phyloP scores from a whole-genome alignment of 2,113 vertebrate species.

The Nycticorax nycticorax region DNA sequence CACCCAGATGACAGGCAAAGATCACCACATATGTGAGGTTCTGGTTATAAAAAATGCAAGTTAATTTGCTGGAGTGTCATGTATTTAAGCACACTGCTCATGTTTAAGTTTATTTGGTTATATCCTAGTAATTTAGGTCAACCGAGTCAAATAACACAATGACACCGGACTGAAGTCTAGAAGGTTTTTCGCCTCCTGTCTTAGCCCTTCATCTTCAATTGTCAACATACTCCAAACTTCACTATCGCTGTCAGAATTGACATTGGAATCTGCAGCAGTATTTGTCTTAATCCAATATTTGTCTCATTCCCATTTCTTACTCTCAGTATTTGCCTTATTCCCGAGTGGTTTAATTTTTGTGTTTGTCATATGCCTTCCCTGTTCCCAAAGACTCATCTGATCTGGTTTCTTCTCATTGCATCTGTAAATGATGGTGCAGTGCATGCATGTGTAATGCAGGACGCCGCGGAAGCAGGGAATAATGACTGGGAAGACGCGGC shows the following conservation, averaged over 20 bases:
- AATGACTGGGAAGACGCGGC: background rate
- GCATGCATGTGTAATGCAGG: constrained; percentile 42
- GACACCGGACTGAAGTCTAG: background rate
- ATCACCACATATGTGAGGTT: background rate
- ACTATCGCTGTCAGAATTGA: constrained; percentile 61
- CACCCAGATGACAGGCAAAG: background rate
- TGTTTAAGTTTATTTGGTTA: constrained; percentile 22
- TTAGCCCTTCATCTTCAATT: constrained; percentile 63
- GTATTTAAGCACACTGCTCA: background rate
- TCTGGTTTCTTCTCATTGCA: constrained; percentile 46
- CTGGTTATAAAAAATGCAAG: background rate
- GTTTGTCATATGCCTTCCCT: constrained; percentile 67
- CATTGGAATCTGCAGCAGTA: constrained; percentile 65
- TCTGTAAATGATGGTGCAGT: constrained; percentile 37
- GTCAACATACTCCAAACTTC: constrained; percentile 68
- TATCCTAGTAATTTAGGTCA: background rate
- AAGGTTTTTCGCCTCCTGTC: constrained; percentile 23
- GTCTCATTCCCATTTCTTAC: constrained; percentile 75
- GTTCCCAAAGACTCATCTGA: constrained; percentile 50
- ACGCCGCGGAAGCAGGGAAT: background rate
- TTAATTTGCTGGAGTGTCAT: background rate
- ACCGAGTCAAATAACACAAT: background rate
- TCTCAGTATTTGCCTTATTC: constrained; percentile 77
- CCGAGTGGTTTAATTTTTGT: constrained; percentile 63
- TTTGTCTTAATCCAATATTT: constrained; percentile 83